These are phyloP conservation scores for Hipposideros armiger DNA, from an alignment of 2,113 vertebrate genomes.

Conservation along the genomic window DNA sequence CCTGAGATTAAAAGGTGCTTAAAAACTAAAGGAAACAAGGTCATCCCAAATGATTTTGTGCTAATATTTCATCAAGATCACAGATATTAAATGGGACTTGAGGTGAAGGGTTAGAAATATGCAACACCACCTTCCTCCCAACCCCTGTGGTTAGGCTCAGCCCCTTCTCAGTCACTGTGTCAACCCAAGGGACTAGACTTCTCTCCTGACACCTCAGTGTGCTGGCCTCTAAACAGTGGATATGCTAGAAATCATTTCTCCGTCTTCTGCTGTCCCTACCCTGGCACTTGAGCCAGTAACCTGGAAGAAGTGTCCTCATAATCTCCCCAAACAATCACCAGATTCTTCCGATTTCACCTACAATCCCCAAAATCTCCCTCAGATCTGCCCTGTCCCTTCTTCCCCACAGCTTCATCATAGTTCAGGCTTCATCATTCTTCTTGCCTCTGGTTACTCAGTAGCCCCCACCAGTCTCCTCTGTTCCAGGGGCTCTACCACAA, in stretches of 20 bases:
- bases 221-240: not conserved
- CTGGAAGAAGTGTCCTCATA: not conserved
- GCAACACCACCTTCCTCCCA: not conserved
- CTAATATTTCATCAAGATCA: not conserved
- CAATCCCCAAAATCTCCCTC: not conserved
- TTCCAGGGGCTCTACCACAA: not conserved
- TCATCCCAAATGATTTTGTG: not conserved
- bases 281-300: not conserved
- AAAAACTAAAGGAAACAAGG: slow-evolving; percentile 22
- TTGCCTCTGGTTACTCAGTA: not conserved
- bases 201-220: not conserved
- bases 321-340: not conserved
- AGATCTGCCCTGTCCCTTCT: not conserved
- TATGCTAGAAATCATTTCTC: not conserved
- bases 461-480: not conserved
- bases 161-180: not conserved
- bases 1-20: not conserved
- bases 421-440: not conserved
- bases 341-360: not conserved
- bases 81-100: not conserved
- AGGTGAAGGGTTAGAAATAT: not conserved
- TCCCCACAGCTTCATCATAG: not conserved
- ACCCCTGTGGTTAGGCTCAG: not conserved
- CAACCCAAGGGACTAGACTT: not conserved
- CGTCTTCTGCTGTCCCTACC: not conserved